Base-by-base conservation (phyloP, 2,888 invertebrate genomes). In the Hypercompe scribonia region DNA sequence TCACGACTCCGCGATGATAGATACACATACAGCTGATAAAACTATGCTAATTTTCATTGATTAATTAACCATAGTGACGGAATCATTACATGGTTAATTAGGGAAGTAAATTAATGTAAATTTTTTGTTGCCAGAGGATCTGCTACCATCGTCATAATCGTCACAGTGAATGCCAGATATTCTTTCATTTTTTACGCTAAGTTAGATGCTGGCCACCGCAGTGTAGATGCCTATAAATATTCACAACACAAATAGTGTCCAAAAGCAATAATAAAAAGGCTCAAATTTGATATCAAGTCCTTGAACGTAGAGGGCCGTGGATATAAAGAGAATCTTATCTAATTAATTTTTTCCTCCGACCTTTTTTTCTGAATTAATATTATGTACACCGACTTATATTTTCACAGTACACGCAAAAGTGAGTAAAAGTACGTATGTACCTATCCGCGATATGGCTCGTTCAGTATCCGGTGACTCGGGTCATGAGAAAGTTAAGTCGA, bases 401-500 rank as follows among this genome's bases (percentile, higher is more conserved):
- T 58, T 28, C 31, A 28, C 28, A 58, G 5, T 61, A 31, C 11
- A 31, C 18, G 31, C 18, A 18, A 31, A 18, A 61, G 8, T 61
- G 31, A 18, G 18, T 31, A 61, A 61, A 61, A 13, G 31, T 61
- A 18, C 31, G 18, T 61, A 28, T 13, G 15, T 28, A 61, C 28
- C 65, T 31, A 46, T 46, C 34, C 10, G 31, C 61, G 34, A 69
- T 50, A 66, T 66, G 61, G 70, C 61, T 18, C 61, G 63, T 66
- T 42, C 61, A 66, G 69, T 70, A 46, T 61, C 63, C 63, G 50
- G 66, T 50, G 42, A 71, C 83, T 78, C 83, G 83, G 87, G 86
- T 85, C 87, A 84, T 82, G 90, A 87, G 91, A 91, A 91, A 91
- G 90, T 90, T 76, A 80, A 81, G 84, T 87, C 86, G 85, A 87